Evolutionary conservation across 2,888 invertebrate species (phyloP).

Genomic region (Neria commutata): DNA sequence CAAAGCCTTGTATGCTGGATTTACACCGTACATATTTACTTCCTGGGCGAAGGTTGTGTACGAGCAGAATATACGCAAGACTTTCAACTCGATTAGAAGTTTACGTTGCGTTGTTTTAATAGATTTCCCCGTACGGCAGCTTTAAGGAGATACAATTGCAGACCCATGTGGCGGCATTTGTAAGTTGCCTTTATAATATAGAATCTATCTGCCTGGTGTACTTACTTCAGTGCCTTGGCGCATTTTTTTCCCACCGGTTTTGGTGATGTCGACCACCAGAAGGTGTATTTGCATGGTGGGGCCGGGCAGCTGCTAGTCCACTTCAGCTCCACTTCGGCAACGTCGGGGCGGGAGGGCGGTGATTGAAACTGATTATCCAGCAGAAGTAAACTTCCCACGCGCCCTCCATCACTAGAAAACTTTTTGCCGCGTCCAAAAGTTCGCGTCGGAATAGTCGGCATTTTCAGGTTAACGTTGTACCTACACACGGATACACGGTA

Average conservation of each 20-base stretch:
- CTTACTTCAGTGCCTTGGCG: conserved; percentile 46
- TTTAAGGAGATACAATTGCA: too few relatives aligned
- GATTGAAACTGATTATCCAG: neutral
- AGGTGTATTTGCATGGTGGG: conserved; percentile 57
- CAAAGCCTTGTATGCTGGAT: too few relatives aligned
- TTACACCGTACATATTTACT: too few relatives aligned
- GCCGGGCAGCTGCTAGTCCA: conserved; percentile 51
- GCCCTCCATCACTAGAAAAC: conserved; percentile 25
- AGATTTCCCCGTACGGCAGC: too few relatives aligned
- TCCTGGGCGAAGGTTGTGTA: too few relatives aligned
- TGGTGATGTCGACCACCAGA: conserved; percentile 61
- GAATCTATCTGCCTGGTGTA: too few relatives aligned
- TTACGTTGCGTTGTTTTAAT: too few relatives aligned
- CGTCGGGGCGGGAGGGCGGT: conserved; percentile 40
- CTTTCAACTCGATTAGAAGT: too few relatives aligned
- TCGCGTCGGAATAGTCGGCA: conserved; percentile 54
- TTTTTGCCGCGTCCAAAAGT: conserved; percentile 35
- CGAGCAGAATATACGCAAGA: too few relatives aligned
- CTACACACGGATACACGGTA: too few relatives aligned
- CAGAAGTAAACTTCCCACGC: conserved; percentile 19
- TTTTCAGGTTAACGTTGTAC: too few relatives aligned
- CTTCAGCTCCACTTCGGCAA: conserved; percentile 55
- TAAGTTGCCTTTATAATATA: neutral
- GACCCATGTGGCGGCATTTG: too few relatives aligned
- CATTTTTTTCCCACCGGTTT: conserved; percentile 56